Conservation (phyloP, 1,140 invertebrate species). For the Zaprionus gabonicus region DNA sequence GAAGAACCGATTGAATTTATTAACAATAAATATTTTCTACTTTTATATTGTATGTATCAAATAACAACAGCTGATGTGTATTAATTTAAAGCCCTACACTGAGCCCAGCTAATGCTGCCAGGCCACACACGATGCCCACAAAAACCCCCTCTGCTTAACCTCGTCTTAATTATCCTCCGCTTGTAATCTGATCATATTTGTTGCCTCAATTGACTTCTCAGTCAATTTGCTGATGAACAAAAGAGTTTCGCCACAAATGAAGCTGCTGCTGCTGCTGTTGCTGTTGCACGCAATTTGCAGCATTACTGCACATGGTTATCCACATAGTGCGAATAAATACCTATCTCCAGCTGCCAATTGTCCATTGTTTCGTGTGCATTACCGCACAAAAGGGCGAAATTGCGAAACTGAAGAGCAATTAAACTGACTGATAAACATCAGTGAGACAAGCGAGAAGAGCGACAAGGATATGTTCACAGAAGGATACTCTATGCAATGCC, state of each 20-base stretch:
- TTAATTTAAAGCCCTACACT: not conserved
- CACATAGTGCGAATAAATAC: conserved; percentile 2
- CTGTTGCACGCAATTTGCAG: conserved; percentile 36
- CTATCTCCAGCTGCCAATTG: conserved; percentile 18
- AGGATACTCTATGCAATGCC: not conserved
- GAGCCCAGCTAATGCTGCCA: not conserved
- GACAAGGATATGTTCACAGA: not conserved
- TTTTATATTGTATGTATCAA: not conserved
- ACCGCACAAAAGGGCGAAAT: not conserved
- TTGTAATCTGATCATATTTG: conserved; percentile 31
- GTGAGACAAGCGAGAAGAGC: not conserved
- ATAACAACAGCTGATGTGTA: not conserved
- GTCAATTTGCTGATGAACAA: conserved; percentile 39
- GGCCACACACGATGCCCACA: not conserved
- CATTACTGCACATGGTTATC: conserved; percentile 16
- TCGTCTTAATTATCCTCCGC: not conserved
- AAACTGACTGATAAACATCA: not conserved
- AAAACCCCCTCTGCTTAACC: not conserved
- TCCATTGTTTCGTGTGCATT: not conserved
- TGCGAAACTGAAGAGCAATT: not conserved
- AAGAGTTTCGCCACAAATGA: conserved; percentile 26
- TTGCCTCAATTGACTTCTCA: conserved; percentile 30
- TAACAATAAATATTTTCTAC: not conserved
- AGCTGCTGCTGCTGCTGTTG: conserved; percentile 13
- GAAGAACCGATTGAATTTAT: not conserved